These are phyloP conservation scores for Xiphorhynchus erythropygius DNA, from an alignment of 2,797 vertebrate genomes.

Conservation along the genomic window DNA sequence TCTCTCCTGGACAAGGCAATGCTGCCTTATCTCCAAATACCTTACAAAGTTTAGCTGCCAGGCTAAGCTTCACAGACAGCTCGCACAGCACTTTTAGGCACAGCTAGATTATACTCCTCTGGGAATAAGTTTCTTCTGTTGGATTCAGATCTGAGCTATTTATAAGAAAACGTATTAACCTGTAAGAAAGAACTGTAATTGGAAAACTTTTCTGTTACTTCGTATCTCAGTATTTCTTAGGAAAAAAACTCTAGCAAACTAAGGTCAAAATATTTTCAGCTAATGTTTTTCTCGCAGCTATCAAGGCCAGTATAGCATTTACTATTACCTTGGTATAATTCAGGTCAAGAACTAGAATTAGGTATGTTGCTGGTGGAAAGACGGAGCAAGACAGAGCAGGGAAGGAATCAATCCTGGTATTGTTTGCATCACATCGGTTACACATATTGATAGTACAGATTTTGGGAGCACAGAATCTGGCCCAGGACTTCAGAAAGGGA, in stretches of 20 bases:
- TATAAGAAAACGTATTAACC: slow-evolving; percentile 41
- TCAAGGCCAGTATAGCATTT: slow-evolving; percentile 5
- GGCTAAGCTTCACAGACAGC: neutral
- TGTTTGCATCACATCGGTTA: neutral
- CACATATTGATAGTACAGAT: neutral
- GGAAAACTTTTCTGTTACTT: slow-evolving; percentile 30
- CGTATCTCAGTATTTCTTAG: neutral
- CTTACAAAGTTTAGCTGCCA: neutral
- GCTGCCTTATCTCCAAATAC: neutral
- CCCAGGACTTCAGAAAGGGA: neutral
- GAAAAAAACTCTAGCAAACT: slow-evolving; percentile 18
- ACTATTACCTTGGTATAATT: slow-evolving; percentile 46
- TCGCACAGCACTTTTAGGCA: neutral
- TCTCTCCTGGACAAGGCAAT: neutral
- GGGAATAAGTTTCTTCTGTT: slow-evolving; percentile 14
- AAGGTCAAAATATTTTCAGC: slow-evolving; percentile 35
- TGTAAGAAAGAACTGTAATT: slow-evolving; percentile 31
- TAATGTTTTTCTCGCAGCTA: neutral
- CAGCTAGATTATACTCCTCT: neutral
- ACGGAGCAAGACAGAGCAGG: neutral
- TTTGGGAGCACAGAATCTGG: neutral
- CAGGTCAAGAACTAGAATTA: slow-evolving; percentile 39
- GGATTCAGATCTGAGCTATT: slow-evolving; percentile 38
- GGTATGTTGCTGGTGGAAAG: slow-evolving; percentile 25
- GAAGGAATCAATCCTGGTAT: neutral